Evolutionary conservation across 2,113 vertebrate species (phyloP).

Genomic region (Opisthocomus hoazin): DNA sequence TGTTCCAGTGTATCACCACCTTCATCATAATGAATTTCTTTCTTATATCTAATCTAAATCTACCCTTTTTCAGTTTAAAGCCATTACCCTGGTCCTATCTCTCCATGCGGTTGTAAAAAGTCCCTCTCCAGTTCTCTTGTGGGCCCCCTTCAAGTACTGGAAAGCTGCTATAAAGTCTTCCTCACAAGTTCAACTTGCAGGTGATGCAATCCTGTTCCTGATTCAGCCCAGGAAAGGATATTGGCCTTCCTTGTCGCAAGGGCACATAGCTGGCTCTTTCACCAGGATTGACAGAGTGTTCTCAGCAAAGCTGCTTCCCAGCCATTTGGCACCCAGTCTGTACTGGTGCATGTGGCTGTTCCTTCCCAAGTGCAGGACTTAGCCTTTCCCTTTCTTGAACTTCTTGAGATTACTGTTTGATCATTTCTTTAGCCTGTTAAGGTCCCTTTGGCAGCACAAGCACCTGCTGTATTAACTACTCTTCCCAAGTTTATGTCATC

Average conservation of each 20-base stretch:
- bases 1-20: too few species aligned
- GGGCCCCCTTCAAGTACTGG: too few species aligned
- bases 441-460: not conserved
- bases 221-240: not conserved
- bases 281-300: not conserved
- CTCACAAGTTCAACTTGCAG: not conserved
- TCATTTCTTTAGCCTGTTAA: not conserved
- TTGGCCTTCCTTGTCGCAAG: not conserved
- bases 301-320: not conserved
- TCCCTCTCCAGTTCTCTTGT: too few species aligned
- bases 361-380: not conserved
- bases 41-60: too few species aligned
- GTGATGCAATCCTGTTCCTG: not conserved
- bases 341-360: not conserved
- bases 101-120: too few species aligned
- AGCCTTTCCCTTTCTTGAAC: not conserved
- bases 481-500: not conserved
- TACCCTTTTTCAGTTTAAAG: too few species aligned
- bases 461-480: not conserved
- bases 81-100: too few species aligned
- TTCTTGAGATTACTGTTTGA: not conserved
- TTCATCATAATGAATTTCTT: too few species aligned
- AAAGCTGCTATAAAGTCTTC: too few species aligned
- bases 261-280: not conserved
- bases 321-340: not conserved